These are phyloP conservation scores for Catocala fraxini DNA, from an alignment of 2,888 invertebrate species.

Conservation along the genomic window DNA sequence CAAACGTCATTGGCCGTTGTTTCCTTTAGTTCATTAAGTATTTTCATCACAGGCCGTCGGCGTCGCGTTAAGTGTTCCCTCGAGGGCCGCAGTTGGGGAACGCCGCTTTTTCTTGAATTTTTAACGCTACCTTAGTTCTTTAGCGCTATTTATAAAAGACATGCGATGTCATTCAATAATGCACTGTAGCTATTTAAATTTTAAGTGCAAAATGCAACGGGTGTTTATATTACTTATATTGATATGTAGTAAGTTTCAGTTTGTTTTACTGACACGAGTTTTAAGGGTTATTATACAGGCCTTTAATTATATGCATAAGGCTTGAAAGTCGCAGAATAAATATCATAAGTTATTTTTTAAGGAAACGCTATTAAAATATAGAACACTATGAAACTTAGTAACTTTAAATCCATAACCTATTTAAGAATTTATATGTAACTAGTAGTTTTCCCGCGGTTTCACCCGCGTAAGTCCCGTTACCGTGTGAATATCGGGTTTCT, in stretches of 20 bases:
- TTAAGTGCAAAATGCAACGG: slow-evolving; percentile 40
- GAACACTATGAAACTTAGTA: too few species aligned
- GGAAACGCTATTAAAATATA: background rate
- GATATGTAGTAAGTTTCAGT: too few species aligned
- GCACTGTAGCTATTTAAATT: slow-evolving; percentile 32
- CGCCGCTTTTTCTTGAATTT: slow-evolving; percentile 78
- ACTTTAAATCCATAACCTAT: too few species aligned
- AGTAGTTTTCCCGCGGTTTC: too few species aligned
- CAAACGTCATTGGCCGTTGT: slow-evolving; percentile 54
- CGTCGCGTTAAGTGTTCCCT: slow-evolving; percentile 69
- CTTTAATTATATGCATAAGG: too few species aligned
- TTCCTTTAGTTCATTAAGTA: slow-evolving; percentile 68
- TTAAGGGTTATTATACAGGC: too few species aligned
- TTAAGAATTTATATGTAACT: too few species aligned
- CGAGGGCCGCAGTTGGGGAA: slow-evolving; percentile 69
- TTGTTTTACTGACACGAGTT: too few species aligned
- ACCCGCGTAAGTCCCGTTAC: too few species aligned
- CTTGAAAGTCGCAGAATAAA: too few species aligned
- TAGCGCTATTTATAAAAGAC: slow-evolving; percentile 57
- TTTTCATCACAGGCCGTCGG: slow-evolving; percentile 69
- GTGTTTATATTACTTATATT: slow-evolving; percentile 5
- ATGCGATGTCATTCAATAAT: slow-evolving; percentile 38
- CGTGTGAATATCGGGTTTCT: too few species aligned
- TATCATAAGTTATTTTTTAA: background rate
- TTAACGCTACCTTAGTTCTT: slow-evolving; percentile 70